Base-by-base conservation (phyloP, 2,888 invertebrate genomes). In the Metellina segmentata region DNA sequence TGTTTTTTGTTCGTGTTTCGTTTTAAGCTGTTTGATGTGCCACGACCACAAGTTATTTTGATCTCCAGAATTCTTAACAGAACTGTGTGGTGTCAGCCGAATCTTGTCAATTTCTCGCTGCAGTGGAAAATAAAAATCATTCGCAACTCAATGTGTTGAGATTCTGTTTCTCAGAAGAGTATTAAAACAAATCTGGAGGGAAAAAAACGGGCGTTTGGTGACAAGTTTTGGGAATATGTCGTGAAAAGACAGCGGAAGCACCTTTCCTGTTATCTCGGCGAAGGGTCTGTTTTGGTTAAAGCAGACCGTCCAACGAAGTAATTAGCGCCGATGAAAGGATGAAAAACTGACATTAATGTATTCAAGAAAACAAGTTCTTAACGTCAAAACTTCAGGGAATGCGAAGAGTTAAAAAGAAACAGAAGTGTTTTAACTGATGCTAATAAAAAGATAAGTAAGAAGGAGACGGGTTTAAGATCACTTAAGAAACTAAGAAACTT, bases 361-460 rank as follows among this genome's bases (percentile, higher is more conserved):
- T 82, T 82, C 81, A 82, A 74, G 52, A 49, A 83, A 83, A 74
- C 52, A 83, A 74, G 83, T 74, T 74, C 83, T 83, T 83, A 74
- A 83, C 53, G 16, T 83, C 74, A 83, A 72, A 72, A 74, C 53
- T 72, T 74, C 16, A 69, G 81, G n/a, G 81, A 20, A 82, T 16
- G 70, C 11, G 7, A 69, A 7, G 49, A 77, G n/a, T n/a, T 19
- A 69, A 61, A 69, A 69, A 16, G 53, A 69, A 16, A 70, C 9
- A 70, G 69, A 52, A 82, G 70, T 69, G 70, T 79, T 79, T 79
- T 52, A 79, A 79, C 79, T 34, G 79, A 79, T 79, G 61, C 81
- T 82, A 71, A 71, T 70, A 82, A 82, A 82, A 71, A 70, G 81
- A 82, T 70, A 71, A 81, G 16, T 11, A 13, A 20, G 9, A 53